phyloP scores from a whole-genome alignment of 2,113 vertebrate species.

The Psettodes erumei region DNA sequence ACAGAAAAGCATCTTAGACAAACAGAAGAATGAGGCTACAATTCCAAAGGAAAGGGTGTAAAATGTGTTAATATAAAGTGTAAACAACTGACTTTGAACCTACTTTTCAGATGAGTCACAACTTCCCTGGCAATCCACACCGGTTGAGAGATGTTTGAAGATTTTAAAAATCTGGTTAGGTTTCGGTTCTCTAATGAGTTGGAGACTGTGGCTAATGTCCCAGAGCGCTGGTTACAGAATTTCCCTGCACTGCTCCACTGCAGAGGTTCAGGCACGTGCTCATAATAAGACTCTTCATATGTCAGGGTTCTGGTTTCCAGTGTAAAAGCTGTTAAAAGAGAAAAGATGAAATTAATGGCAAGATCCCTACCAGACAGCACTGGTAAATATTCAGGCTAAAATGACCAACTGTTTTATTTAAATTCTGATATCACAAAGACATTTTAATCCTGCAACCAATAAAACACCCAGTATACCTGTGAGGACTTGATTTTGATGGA shows the following conservation, averaged over 20 bases:
- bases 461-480: neutral
- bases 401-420: neutral
- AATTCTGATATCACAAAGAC: neutral
- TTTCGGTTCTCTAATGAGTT: conserved; percentile 60
- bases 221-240: conserved; percentile 72
- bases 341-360: neutral
- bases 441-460: neutral
- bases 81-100: conserved; percentile 46
- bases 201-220: conserved; percentile 70
- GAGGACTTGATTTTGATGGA: too few relatives aligned
- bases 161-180: conserved; percentile 73
- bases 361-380: neutral
- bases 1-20: conserved; percentile 13
- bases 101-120: conserved; percentile 63
- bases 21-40: conserved; percentile 14
- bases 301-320: conserved; percentile 48
- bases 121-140: conserved; percentile 79
- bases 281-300: conserved; percentile 72
- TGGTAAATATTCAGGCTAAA: neutral
- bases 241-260: conserved; percentile 67
- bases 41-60: conserved; percentile 12
- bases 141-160: conserved; percentile 77
- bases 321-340: conserved; percentile 47
- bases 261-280: conserved; percentile 68
- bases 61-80: conserved; percentile 19